phyloP scores from a whole-genome alignment of 2,113 vertebrate genomes.

The Pagrus major region DNA sequence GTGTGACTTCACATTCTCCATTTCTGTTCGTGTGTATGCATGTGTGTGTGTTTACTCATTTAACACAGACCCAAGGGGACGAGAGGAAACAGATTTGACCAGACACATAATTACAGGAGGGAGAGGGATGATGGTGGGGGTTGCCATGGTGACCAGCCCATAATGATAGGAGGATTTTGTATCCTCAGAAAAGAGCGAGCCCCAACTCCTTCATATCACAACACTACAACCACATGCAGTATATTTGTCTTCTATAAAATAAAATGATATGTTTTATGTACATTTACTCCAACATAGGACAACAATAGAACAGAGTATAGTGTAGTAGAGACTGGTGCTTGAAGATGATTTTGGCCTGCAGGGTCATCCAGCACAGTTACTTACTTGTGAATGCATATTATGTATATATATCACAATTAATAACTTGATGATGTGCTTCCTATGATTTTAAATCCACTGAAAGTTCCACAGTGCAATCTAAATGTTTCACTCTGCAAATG shows the following conservation, averaged over 20 bases:
- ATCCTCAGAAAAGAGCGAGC: conserved; percentile 43
- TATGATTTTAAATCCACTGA: not conserved
- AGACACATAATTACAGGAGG: conserved; percentile 75
- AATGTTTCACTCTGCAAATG: not conserved
- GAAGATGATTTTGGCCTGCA: not conserved
- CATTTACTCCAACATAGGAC: not conserved
- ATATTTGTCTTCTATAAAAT: not conserved
- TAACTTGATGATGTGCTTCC: no score
- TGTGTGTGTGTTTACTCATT: conserved; percentile 45
- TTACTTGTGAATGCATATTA: no score
- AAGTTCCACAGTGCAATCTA: not conserved
- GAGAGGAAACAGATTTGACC: conserved; percentile 73
- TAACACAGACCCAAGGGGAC: conserved; percentile 49
- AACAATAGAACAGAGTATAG: not conserved
- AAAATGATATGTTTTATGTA: conserved; percentile 20
- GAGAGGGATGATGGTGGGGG: conserved; percentile 58
- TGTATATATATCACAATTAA: no score
- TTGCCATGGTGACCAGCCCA: conserved; percentile 67
- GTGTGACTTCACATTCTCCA: conserved; percentile 7
- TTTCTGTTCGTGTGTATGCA: not conserved
- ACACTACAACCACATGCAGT: conserved; percentile 36
- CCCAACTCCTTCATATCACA: conserved; percentile 37
- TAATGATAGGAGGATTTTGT: conserved; percentile 68
- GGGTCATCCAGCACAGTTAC: no score
- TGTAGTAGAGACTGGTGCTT: not conserved